A percentile compares a stretch with the other conserved stretches of the same genome.
Conservation (phyloP, 2,888 invertebrate species). For the Ophion costatus region DNA sequence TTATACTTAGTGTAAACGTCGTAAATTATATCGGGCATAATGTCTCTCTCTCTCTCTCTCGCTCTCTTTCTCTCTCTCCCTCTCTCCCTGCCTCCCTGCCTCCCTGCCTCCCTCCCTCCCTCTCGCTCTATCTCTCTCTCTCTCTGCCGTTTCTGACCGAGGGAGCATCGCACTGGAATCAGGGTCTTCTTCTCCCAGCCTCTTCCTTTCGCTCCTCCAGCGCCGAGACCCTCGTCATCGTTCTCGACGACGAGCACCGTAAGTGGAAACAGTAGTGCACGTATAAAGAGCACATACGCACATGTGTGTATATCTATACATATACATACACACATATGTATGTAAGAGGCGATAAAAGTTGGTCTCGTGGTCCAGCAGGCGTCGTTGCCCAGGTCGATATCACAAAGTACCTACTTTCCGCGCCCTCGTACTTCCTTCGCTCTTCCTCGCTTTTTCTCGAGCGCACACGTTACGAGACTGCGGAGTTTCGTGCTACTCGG, state of each 20-base stretch:
- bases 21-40: slow-evolving; percentile 38
- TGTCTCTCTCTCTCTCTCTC: slow-evolving; percentile 6
- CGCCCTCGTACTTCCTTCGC: slow-evolving; percentile 53
- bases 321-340: slow-evolving; percentile 1
- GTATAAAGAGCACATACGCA: slow-evolving; percentile 18
- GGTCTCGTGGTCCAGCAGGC: slow-evolving; percentile 74
- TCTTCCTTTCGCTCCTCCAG: slow-evolving; percentile 31
- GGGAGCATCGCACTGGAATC: slow-evolving; percentile 63
- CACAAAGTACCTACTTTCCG: slow-evolving; percentile 81
- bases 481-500: background rate
- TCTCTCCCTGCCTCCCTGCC: too few species aligned
- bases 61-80: too few species aligned
- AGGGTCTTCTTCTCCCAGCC: slow-evolving; percentile 69
- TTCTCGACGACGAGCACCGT: slow-evolving; percentile 67
- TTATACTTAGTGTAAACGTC: slow-evolving; percentile 20
- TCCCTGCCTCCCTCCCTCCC: too few species aligned
- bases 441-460: slow-evolving; percentile 37
- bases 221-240: slow-evolving; percentile 24
- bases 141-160: slow-evolving; percentile 51
- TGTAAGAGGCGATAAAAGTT: slow-evolving; percentile 50
- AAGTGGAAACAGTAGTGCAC: slow-evolving; percentile 76
- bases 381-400: slow-evolving; percentile 78
- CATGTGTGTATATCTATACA: background rate
- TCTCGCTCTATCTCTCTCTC: background rate
- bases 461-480: slow-evolving; percentile 13